These are phyloP conservation scores for Incurvaria masculella DNA, from an alignment of 2,888 invertebrate species.

Conservation along the genomic window DNA sequence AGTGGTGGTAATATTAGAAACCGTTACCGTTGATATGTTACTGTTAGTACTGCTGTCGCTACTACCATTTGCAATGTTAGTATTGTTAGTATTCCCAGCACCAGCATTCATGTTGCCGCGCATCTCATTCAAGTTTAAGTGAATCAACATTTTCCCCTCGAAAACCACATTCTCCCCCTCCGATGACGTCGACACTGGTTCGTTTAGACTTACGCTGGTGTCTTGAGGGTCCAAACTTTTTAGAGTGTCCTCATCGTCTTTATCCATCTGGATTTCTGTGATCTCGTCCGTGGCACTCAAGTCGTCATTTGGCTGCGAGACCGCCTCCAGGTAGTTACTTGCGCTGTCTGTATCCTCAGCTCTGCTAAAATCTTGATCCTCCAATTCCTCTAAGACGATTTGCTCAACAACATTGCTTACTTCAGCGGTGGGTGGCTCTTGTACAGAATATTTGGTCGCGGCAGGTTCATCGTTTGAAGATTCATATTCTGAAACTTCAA, in stretches of 20 bases:
- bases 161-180: conserved; percentile 52
- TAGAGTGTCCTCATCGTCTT: conserved; percentile 51
- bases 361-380: conserved; percentile 36
- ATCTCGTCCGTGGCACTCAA: conserved; percentile 42
- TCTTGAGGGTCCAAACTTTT: conserved; percentile 54
- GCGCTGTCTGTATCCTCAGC: conserved; percentile 40
- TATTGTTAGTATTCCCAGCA: conserved; percentile 37
- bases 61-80: conserved; percentile 30
- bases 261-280: conserved; percentile 50
- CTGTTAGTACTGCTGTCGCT: conserved; percentile 40
- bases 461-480: conserved; percentile 43
- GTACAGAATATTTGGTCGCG: conserved; percentile 13
- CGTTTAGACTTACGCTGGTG: conserved; percentile 55
- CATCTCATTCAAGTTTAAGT: conserved; percentile 51
- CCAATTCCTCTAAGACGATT: conserved; percentile 44
- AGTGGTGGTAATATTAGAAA: conserved; percentile 54
- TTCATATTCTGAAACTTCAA: conserved; percentile 44
- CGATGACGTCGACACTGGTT: conserved; percentile 42
- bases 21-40: conserved; percentile 56
- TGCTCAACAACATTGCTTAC: conserved; percentile 31
- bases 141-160: conserved; percentile 55
- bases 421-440: conserved; percentile 24
- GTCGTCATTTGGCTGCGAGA: conserved; percentile 41
- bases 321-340: conserved; percentile 44
- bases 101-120: conserved; percentile 46